A percentile compares a stretch with the other conserved stretches of the same genome.
Evolutionary conservation across 2,797 vertebrate genomes (phyloP).

Genomic region (Erethizon dorsatum): DNA sequence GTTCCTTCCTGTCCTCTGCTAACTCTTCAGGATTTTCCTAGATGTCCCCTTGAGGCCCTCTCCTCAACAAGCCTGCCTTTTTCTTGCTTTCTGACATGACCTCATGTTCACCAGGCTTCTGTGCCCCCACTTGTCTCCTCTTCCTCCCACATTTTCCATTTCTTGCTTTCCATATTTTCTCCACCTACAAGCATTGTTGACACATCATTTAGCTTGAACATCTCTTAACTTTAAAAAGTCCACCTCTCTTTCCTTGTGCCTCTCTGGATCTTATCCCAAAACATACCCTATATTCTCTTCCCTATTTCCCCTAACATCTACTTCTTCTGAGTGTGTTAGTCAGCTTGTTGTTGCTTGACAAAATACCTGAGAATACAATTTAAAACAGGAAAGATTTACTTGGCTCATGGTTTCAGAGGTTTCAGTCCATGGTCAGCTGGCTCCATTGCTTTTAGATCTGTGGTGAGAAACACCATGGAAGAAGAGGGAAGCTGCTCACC

Average conservation of each 20-base stretch:
- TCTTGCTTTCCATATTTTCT: background rate
- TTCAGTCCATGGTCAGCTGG: background rate
- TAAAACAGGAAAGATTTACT: background rate
- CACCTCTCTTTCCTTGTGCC: background rate
- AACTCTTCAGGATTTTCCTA: background rate
- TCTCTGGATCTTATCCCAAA: background rate
- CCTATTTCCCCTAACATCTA: background rate
- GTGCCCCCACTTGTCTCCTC: background rate
- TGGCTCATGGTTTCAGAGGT: background rate
- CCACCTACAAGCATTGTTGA: background rate
- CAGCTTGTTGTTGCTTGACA: background rate
- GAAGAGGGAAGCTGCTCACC: background rate
- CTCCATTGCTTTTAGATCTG: background rate
- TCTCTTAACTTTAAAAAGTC: background rate
- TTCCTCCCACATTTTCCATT: background rate
- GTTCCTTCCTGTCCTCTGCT: background rate
- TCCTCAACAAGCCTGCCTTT: background rate
- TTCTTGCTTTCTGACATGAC: background rate
- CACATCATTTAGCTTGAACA: background rate
- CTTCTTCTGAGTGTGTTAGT: background rate
- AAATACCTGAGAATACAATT: background rate
- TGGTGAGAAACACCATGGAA: background rate
- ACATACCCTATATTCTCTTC: accelerated
- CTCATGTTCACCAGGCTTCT: background rate
- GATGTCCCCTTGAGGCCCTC: background rate